phyloP scores from a whole-genome alignment of 2,113 vertebrate species.

The Trochalopteron elliotii region DNA sequence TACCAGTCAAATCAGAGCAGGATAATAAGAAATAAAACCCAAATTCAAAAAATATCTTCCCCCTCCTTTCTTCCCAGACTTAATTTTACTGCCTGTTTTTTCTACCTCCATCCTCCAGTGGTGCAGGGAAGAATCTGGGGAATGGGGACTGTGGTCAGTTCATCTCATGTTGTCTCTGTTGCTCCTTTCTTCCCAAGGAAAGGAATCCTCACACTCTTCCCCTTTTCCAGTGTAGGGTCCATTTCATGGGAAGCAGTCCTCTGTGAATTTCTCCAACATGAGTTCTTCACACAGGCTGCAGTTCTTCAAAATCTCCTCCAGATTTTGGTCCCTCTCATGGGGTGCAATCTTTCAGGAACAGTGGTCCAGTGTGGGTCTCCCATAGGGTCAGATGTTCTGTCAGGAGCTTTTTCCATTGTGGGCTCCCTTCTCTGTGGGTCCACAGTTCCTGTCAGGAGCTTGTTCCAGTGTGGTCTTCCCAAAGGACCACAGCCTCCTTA shows the following conservation, averaged over 20 bases:
- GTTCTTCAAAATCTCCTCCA: not conserved
- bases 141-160: not conserved
- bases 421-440: not conserved
- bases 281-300: accelerated
- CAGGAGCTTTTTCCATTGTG: not conserved
- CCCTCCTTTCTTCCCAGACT: not conserved
- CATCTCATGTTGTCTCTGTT: not conserved
- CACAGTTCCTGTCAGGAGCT: not conserved
- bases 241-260: not conserved
- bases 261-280: accelerated
- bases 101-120: not conserved
- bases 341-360: not conserved
- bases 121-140: not conserved
- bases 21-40: not conserved
- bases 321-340: not conserved
- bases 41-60: not conserved
- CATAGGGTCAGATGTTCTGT: not conserved
- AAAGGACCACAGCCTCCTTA: not conserved
- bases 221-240: no score
- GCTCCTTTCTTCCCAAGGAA: not conserved
- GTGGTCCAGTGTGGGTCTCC: accelerated
- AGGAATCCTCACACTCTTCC: not conserved
- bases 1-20: not conserved
- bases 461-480: not conserved
- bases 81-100: not conserved